Evolutionary conservation across 2,113 vertebrate species (phyloP), one percentile per base, ranked within the genome.

Genomic region (Chamaetylas fuelleborni): DNA sequence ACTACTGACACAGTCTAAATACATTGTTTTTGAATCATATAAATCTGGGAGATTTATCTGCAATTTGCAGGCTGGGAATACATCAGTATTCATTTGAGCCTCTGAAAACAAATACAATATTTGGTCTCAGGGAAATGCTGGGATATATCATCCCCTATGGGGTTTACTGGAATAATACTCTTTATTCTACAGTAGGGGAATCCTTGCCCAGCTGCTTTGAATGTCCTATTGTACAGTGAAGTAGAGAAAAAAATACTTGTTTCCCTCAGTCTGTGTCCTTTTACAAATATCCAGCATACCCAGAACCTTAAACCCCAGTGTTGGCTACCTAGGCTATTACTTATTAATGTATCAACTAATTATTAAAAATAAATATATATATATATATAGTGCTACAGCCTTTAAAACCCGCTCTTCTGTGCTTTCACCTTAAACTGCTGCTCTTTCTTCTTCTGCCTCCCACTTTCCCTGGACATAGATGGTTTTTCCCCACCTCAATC

Each of bases 401-500:
- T 78, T 81, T 92, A 57, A 70, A 74, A 74, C 43, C 79, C 11
- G 0, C 38, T 67, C 43, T 84, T 26, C 87, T 70, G 24, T 90
- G 64, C 48, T 97, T 90, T 84, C 76, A 26, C 80, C 79, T 76
- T 51, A 43, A 93, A 86, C 58, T 77, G 76, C 92, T 88, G 78
- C 70, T 97, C 88, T 93, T 94, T 86, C 92, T 92, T 81, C 78
- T 77, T 93, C 92, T 81, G 51, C 86, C 26, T 89, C 71, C 42
- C 36, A 3, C 88, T 91, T 82, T 31, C 57, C 76, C 92, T 74
- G 87, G 42, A 76, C 87, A 53, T 87, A 99, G 99, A 99, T 99
- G 99, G 98, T 98, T 97, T 99, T 99, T 85, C 99, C 99, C 50
- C 97, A 97, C 69, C 98, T 98, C 95, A 98, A 93, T 94, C 98